A percentile compares a stretch with the other conserved stretches of the same genome.
Conservation (phyloP, 2,888 invertebrate genomes). For the Agriotes lineatus region DNA sequence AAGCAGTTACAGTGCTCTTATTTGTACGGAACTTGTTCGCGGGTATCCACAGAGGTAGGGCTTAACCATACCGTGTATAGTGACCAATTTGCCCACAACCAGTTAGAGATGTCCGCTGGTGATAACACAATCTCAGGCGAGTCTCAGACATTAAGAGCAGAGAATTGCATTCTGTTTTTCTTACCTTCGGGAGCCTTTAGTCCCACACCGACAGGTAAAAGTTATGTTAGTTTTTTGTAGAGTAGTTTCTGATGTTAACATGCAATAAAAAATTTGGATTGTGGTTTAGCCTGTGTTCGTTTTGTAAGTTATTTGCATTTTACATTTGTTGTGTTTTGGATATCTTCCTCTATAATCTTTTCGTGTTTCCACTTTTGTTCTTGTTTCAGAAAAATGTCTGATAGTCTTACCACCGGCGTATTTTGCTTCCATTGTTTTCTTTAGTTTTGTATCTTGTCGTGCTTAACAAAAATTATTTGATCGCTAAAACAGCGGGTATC, state of each 20-base stretch:
- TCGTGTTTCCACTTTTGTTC: constrained; percentile 41
- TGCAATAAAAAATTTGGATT: constrained; percentile 62
- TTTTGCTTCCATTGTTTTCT: constrained; percentile 10
- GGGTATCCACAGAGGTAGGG: constrained; percentile 19
- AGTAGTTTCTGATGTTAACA: constrained; percentile 64
- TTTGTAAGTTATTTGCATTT: constrained; percentile 63
- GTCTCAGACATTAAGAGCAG: constrained; percentile 58
- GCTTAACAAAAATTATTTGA: constrained; percentile 14
- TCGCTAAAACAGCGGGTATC: neutral
- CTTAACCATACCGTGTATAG: constrained; percentile 31
- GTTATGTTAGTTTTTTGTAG: constrained; percentile 57
- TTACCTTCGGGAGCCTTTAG: constrained; percentile 57
- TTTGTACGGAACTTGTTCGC: constrained; percentile 24
- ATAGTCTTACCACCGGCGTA: constrained; percentile 17
- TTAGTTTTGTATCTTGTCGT: constrained; percentile 17
- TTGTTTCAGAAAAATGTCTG: constrained; percentile 28
- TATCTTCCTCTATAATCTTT: constrained; percentile 52
- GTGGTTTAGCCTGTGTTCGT: constrained; percentile 55
- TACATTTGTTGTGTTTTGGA: constrained; percentile 59
- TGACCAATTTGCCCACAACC: constrained; percentile 50
- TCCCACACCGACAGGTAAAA: constrained; percentile 62
- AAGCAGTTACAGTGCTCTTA: constrained; percentile 1
- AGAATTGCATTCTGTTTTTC: constrained; percentile 60
- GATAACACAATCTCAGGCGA: constrained; percentile 63
- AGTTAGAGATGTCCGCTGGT: constrained; percentile 60